Percentiles rank a stretch among this genome's conserved stretches.
These are phyloP conservation scores for Myzus persicae DNA, from an alignment of 1,140 invertebrate species.

Conservation along the genomic window DNA sequence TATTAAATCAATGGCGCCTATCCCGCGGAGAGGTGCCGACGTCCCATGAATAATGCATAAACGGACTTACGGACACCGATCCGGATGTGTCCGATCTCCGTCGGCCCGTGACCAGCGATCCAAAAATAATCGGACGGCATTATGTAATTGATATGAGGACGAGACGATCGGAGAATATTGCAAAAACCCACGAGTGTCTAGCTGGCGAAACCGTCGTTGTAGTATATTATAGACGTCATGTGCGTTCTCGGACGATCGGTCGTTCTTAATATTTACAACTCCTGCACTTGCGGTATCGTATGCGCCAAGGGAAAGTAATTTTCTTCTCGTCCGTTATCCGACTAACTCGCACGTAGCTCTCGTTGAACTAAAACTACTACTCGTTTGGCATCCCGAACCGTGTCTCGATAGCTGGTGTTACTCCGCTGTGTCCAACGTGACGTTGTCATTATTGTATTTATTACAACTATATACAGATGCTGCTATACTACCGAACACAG, in stretches of 20 bases:
- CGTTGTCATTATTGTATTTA: too few species aligned
- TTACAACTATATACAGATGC: too few species aligned
- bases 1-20: conserved; percentile 9
- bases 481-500: too few species aligned
- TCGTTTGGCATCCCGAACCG: too few species aligned
- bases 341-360: not conserved
- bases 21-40: not conserved
- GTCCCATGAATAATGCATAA: not conserved
- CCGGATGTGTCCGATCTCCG: not conserved
- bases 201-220: not conserved
- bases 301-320: not conserved
- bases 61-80: not conserved
- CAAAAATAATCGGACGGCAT: not conserved
- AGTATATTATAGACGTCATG: not conserved
- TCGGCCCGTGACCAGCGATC: not conserved
- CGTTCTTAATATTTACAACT: not conserved
- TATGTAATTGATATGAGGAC: not conserved
- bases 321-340: not conserved
- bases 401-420: too few species aligned
- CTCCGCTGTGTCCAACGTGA: too few species aligned
- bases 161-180: not conserved
- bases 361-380: not conserved
- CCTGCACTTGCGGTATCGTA: too few species aligned
- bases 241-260: not conserved
- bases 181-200: not conserved